Conservation (phyloP, 2,888 invertebrate species). For the Lepeophtheirus nordmannii region DNA sequence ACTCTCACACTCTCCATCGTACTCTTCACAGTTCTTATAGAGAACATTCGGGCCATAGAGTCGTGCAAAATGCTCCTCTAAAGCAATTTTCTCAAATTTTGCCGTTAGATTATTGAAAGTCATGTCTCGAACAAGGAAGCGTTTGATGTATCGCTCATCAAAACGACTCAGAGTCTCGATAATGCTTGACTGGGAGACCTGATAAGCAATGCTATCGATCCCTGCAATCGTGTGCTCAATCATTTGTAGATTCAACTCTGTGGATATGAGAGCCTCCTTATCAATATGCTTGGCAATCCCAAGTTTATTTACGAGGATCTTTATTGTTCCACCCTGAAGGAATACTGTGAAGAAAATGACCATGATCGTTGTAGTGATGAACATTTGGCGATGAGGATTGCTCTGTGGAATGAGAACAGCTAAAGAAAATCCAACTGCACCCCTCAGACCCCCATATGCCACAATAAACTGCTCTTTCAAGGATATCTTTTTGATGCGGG, state of each 20-base stretch:
- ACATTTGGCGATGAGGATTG: constrained; percentile 30
- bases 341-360: constrained; percentile 37
- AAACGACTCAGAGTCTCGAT: neutral
- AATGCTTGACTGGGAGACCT: neutral
- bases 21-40: neutral
- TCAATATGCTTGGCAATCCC: constrained; percentile 33
- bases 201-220: constrained; percentile 1
- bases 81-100: constrained; percentile 16
- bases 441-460: constrained; percentile 42
- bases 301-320: constrained; percentile 38
- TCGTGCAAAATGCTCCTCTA: constrained; percentile 15
- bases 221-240: constrained; percentile 19
- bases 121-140: neutral
- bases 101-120: neutral
- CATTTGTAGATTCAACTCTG: neutral
- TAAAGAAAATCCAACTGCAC: constrained; percentile 42
- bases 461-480: constrained; percentile 40
- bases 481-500: constrained; percentile 32
- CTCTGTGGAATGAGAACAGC: constrained; percentile 34
- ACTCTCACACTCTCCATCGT: neutral
- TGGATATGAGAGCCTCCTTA: constrained; percentile 1
- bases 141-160: constrained; percentile 1
- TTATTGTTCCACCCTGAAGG: constrained; percentile 39
- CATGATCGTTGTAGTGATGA: constrained; percentile 41
- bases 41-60: constrained; percentile 18